Evolutionary conservation across 2,797 vertebrate species (phyloP).

Genomic region (Momotus momota): DNA sequence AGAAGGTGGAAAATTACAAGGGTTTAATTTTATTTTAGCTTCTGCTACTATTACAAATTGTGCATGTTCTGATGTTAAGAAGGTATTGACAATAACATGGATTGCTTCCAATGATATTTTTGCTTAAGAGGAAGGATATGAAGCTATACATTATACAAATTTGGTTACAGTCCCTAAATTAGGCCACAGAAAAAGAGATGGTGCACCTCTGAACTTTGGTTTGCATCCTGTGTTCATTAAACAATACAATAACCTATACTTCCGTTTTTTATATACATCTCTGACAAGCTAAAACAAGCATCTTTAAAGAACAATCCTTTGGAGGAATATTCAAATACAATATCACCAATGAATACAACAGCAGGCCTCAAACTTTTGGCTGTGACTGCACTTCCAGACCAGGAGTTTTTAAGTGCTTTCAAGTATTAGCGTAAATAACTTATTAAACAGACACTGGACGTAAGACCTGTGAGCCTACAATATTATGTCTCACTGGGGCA

Average conservation of each 20-base stretch:
- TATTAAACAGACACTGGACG: neutral
- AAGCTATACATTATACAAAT: constrained; percentile 45
- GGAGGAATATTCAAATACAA: neutral
- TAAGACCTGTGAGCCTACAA: neutral
- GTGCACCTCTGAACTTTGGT: constrained; percentile 27
- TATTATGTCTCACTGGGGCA: neutral
- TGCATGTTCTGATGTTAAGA: neutral
- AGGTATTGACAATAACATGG: constrained; percentile 50
- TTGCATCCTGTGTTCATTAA: constrained; percentile 39
- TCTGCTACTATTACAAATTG: neutral
- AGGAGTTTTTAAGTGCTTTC: neutral
- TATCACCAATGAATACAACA: neutral
- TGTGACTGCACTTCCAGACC: neutral
- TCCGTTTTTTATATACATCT: constrained; percentile 11
- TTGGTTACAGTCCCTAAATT: constrained; percentile 7
- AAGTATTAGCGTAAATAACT: neutral
- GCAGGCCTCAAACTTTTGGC: neutral
- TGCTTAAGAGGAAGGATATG: constrained; percentile 57
- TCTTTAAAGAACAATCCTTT: constrained; percentile 28
- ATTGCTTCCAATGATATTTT: constrained; percentile 56
- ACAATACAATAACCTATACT: constrained; percentile 40
- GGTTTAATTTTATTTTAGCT: neutral
- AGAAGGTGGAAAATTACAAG: neutral
- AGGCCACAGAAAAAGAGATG: constrained; percentile 21
- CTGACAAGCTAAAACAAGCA: constrained; percentile 11